Evolutionary conservation across 2,888 invertebrate genomes (phyloP).

Genomic region (Syrista parreyssii): DNA sequence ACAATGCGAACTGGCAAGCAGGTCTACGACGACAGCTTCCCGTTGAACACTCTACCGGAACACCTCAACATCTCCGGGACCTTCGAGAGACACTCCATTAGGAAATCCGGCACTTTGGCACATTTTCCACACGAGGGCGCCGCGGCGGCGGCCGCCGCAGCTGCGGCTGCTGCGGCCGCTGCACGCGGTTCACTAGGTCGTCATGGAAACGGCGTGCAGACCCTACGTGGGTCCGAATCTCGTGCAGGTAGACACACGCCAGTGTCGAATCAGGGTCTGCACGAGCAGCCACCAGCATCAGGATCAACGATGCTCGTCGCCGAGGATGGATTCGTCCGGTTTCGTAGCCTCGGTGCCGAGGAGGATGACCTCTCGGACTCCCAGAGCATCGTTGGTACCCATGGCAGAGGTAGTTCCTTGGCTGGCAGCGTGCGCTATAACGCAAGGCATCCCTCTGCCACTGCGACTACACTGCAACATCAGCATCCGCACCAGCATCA

Average conservation of each 20-base stretch:
- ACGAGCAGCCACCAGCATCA: conserved; percentile 68
- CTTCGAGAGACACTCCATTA: conserved; percentile 65
- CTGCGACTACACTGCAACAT: conserved; percentile 48
- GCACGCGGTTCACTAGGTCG: conserved; percentile 58
- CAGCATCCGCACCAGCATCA: conserved; percentile 49
- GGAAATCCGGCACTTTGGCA: conserved; percentile 72
- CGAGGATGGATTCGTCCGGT: conserved; percentile 89
- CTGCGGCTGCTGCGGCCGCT: background rate
- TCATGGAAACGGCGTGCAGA: conserved; percentile 69
- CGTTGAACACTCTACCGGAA: conserved; percentile 68
- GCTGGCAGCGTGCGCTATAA: conserved; percentile 61
- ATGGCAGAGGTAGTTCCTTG: conserved; percentile 57
- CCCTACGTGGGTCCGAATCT: conserved; percentile 65
- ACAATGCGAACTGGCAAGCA: conserved; percentile 82
- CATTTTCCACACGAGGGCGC: conserved; percentile 68
- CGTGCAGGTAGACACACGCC: conserved; percentile 52
- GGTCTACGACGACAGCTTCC: conserved; percentile 78
- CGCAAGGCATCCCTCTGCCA: conserved; percentile 46
- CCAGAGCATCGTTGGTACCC: conserved; percentile 56
- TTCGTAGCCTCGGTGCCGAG: conserved; percentile 75
- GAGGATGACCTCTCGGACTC: conserved; percentile 59
- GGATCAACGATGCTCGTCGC: conserved; percentile 84
- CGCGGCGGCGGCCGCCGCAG: conserved; percentile 60
- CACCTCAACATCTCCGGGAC: conserved; percentile 61
- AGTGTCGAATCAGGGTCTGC: conserved; percentile 60